Conservation (phyloP, 2,113 vertebrate species). For the Steatornis caripensis region DNA sequence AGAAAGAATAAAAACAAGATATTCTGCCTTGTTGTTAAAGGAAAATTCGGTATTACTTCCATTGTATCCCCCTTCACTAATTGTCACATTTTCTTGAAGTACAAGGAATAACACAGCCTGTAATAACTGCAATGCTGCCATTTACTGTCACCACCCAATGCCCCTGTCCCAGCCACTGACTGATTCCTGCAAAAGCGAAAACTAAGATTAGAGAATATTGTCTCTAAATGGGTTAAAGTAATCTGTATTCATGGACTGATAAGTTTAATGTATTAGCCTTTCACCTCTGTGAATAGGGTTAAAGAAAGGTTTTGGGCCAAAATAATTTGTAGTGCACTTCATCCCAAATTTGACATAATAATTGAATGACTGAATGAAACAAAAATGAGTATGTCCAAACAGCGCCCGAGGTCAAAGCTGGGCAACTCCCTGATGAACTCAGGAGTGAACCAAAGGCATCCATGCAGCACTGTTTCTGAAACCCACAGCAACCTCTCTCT, state of each 20-base stretch:
- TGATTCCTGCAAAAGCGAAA: not conserved
- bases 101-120: not conserved
- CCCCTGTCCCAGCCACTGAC: not conserved
- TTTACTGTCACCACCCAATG: not conserved
- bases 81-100: accelerated
- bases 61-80: not conserved
- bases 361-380: not conserved
- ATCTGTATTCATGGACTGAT: not conserved
- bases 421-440: not conserved
- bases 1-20: not conserved
- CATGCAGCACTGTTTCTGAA: not conserved
- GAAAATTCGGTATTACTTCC: not conserved
- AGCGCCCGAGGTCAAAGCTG: not conserved
- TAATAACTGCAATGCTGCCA: not conserved
- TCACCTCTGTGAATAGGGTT: constrained; percentile 9
- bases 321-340: not conserved
- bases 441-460: not conserved
- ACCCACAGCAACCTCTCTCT: not conserved
- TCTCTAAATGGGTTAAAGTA: not conserved
- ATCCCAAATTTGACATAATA: constrained; percentile 15
- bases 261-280: not conserved
- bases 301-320: constrained; percentile 6
- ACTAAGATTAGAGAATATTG: not conserved
- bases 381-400: not conserved
- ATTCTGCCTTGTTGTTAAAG: not conserved